Evolutionary conservation across 2,797 vertebrate genomes (phyloP).

Genomic region (Cebuella pygmaea): DNA sequence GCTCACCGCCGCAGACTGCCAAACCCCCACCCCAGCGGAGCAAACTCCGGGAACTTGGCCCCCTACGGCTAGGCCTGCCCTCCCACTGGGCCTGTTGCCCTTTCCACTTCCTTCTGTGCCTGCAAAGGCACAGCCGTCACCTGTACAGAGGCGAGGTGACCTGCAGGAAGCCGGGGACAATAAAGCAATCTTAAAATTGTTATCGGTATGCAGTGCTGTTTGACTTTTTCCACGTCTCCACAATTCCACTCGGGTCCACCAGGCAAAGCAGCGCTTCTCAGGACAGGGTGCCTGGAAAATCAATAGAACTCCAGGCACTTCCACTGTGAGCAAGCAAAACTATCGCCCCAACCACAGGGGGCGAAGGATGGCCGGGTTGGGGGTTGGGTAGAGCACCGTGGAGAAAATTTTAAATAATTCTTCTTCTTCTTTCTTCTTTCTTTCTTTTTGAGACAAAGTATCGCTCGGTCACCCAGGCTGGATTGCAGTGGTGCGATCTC

Average conservation of each 20-base stretch:
- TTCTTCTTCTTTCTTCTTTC: no score
- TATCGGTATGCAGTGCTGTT: background rate
- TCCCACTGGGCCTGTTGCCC: constrained; percentile 87
- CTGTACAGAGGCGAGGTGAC: background rate
- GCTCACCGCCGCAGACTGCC: background rate
- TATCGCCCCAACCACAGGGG: constrained; percentile 77
- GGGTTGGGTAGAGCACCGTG: constrained; percentile 79
- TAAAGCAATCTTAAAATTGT: constrained; percentile 11
- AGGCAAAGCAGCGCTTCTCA: background rate
- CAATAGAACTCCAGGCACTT: background rate
- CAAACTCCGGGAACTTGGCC: constrained; percentile 21
- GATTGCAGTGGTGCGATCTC: no score
- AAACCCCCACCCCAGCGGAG: constrained; percentile 65
- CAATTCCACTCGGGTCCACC: background rate
- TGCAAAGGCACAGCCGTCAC: constrained; percentile 83
- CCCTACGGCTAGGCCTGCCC: constrained; percentile 78
- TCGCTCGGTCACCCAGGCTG: no score
- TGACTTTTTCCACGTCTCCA: background rate
- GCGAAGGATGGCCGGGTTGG: constrained; percentile 64
- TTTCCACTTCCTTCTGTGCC: constrained; percentile 83
- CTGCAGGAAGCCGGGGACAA: background rate
- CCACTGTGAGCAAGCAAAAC: background rate
- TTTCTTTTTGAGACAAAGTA: no score
- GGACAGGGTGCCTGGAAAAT: background rate
- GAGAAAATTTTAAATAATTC: background rate